Evolutionary conservation across 1,140 invertebrate species (phyloP), one percentile per base, ranked within the genome.

Genomic region (Hypothenemus hampei): DNA sequence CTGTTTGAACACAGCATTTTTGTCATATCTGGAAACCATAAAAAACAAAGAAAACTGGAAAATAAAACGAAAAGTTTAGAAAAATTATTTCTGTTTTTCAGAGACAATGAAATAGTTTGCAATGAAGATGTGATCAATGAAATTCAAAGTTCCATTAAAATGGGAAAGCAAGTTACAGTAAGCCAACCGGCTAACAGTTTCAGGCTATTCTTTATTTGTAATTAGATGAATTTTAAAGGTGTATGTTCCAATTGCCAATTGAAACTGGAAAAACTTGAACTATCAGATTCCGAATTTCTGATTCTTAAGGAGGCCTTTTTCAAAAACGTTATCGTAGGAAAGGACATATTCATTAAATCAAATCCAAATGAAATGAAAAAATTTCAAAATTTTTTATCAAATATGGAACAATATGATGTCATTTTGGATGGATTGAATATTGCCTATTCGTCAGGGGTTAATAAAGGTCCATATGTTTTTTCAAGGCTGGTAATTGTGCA

Each of bases 381-480:
- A 1, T 92, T 87, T 69, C 69, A 79, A 43, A 58, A 72, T 4
- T 89, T 85, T 69, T 61, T 91, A 4, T 62, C 81, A 13, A 66
- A 72, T 26, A 78, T 77, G 20, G 77, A 75, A 33, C 83, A 86
- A 6, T 90, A 81, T 73, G 85, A 92, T 73, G 76, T 89, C 50
- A 84, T 93, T 3, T 73, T 93, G 43, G 91, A 93, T 76, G 87
- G 84, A 18, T 73, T 93, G n/a, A 93, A 93, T 72, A 75, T 90
- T 23, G 78, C 80, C 21, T 86, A 83, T 72, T 69, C 75, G 3
- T 63, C 57, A 26, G 72, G 72, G 15, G 61, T 56, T n/a, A 75
- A 71, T 31, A 69, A 72, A 53, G 48, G 67, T 3, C 55, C 69
- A 0, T 40, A 65, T 35, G 61, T 72, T 15, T 62, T 65, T 54